Evolutionary conservation across 2,888 invertebrate species (phyloP).

Genomic region (Agelastica alni): DNA sequence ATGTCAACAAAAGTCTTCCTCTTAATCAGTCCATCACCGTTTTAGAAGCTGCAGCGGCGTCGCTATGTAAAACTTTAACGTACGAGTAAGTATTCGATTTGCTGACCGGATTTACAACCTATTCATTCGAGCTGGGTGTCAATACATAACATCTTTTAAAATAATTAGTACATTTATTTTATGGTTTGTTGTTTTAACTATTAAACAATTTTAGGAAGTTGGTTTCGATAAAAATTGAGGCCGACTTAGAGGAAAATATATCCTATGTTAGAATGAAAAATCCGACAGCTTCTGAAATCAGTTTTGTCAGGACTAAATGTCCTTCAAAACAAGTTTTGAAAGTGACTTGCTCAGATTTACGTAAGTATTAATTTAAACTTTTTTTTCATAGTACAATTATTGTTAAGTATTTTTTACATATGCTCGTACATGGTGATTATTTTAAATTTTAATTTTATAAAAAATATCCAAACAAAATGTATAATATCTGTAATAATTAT

Average conservation of each 20-base stretch:
- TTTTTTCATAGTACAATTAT: no score
- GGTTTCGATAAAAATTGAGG: constrained; percentile 68
- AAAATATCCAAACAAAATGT: no score
- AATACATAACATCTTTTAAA: no score
- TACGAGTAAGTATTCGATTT: constrained; percentile 74
- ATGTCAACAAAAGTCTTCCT: constrained; percentile 67
- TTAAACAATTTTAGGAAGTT: constrained; percentile 70
- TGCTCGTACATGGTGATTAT: no score
- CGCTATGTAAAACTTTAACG: constrained; percentile 76
- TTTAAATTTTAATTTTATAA: no score
- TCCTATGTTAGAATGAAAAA: constrained; percentile 83
- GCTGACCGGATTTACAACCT: no score
- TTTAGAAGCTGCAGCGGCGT: constrained; percentile 73
- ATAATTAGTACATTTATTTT: no score
- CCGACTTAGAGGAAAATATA: constrained; percentile 63
- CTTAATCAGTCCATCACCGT: constrained; percentile 50
- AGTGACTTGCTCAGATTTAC: constrained; percentile 76
- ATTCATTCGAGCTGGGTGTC: no score
- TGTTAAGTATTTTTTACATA: no score
- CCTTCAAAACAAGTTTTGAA: constrained; percentile 76
- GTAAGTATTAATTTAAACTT: constrained; percentile 60
- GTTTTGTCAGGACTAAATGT: constrained; percentile 78
- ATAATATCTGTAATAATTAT: no score
- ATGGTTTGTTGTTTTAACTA: no score
- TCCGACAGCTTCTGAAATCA: constrained; percentile 79